These are phyloP conservation scores for Falco rusticolus DNA, from an alignment of 2,797 vertebrate genomes.

Conservation along the genomic window DNA sequence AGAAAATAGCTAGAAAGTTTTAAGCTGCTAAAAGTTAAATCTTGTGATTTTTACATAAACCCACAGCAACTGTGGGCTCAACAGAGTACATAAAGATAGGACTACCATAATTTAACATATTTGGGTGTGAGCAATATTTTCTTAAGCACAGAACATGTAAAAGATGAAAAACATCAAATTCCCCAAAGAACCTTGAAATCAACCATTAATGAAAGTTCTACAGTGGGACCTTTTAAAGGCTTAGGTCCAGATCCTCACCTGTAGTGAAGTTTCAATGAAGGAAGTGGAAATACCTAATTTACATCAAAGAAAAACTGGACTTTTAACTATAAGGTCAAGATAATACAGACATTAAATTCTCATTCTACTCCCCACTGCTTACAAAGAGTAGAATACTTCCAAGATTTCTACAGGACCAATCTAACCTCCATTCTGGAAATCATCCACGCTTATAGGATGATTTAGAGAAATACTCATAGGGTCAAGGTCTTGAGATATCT, in stretches of 20 bases:
- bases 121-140: neutral
- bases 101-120: neutral
- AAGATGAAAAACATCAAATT: neutral
- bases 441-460: neutral
- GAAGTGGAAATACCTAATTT: neutral
- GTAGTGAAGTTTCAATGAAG: neutral
- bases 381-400: neutral
- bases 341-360: neutral
- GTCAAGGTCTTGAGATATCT: neutral
- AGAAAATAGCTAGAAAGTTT: neutral
- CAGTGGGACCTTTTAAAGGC: neutral
- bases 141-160: neutral
- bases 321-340: neutral
- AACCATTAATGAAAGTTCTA: neutral
- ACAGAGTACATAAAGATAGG: neutral
- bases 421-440: neutral
- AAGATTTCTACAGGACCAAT: neutral
- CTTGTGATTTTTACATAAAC: neutral
- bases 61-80: neutral
- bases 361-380: neutral
- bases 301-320: neutral
- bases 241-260: neutral
- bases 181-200: neutral
- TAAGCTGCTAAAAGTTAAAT: constrained; percentile 19
- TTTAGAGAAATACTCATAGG: neutral